phyloP scores from a whole-genome alignment of 2,797 vertebrate species.

The Sebastes elongatus region DNA sequence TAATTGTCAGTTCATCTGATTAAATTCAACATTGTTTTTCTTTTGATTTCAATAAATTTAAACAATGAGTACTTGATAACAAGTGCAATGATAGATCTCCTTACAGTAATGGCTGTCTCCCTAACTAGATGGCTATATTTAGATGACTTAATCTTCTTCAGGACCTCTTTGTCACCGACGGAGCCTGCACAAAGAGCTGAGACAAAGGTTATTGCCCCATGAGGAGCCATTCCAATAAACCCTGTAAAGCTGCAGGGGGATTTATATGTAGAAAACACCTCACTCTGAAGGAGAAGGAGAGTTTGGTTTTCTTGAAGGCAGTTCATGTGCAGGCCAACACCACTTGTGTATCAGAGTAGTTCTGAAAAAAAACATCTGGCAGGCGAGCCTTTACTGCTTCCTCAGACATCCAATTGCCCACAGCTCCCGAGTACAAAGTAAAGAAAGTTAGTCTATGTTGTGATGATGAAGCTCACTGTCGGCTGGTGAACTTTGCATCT shows the following conservation, averaged over 20 bases:
- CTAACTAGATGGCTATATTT: not conserved
- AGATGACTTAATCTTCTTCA: not conserved
- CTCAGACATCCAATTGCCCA: conserved; percentile 4
- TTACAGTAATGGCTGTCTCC: not conserved
- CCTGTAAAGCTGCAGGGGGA: conserved; percentile 3
- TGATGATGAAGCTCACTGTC: conserved; percentile 1
- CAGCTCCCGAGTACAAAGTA: conserved; percentile 1
- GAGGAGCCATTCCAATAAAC: conserved; percentile 6
- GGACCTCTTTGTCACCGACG: not conserved
- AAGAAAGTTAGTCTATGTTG: conserved; percentile 8
- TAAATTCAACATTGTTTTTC: not conserved
- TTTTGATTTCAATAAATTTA: not conserved
- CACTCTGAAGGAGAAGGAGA: not conserved
- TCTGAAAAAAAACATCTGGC: conserved; percentile 4
- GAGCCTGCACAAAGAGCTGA: not conserved
- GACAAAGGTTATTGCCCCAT: conserved; percentile 3
- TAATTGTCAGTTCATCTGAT: not conserved
- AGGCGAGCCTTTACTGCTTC: not conserved
- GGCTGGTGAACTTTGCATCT: conserved; percentile 21
- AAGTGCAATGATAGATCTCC: not conserved
- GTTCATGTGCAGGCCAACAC: not conserved
- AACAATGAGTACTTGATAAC: not conserved
- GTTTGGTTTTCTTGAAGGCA: not conserved
- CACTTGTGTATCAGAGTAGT: not conserved
- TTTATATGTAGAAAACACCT: not conserved